A percentile compares a stretch with the other conserved stretches of the same genome.
phyloP scores from a whole-genome alignment of 2,888 invertebrate genomes.

The Diachrysia chrysitis region DNA sequence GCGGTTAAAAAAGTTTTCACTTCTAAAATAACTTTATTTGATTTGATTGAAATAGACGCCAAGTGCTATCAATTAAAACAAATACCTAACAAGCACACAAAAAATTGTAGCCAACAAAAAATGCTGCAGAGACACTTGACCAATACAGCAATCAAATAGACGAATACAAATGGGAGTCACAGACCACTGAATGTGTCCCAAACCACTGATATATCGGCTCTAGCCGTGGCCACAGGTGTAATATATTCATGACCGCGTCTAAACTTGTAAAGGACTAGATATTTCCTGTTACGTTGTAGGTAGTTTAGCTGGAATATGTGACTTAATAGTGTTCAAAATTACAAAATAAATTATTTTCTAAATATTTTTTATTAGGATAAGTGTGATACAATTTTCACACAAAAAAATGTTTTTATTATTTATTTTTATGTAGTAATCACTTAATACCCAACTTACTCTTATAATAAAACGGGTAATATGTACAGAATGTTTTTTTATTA shows the following conservation, averaged over 20 bases:
- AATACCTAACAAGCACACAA: background rate
- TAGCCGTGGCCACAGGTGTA: background rate
- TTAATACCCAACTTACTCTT: too few species aligned
- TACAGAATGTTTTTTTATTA: too few species aligned
- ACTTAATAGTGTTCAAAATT: background rate
- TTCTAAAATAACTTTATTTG: too few species aligned
- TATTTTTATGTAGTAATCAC: too few species aligned
- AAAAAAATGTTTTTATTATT: too few species aligned
- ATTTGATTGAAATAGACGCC: too few species aligned
- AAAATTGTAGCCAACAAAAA: background rate
- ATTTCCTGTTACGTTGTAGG: background rate
- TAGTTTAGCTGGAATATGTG: background rate
- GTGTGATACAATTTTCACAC: too few species aligned
- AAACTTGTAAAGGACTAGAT: background rate
- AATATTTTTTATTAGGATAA: too few species aligned
- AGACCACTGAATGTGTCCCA: background rate
- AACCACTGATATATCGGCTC: background rate
- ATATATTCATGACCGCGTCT: background rate
- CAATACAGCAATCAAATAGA: slow-evolving; percentile 2
- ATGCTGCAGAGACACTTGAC: background rate
- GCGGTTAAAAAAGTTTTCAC: too few species aligned
- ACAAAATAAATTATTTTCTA: too few species aligned
- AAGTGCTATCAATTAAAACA: too few species aligned
- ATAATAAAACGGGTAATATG: too few species aligned
- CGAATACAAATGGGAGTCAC: background rate